A percentile compares a stretch with the other conserved stretches of the same genome.
phyloP scores from a whole-genome alignment of 2,888 invertebrate species.

The Luperina testacea region DNA sequence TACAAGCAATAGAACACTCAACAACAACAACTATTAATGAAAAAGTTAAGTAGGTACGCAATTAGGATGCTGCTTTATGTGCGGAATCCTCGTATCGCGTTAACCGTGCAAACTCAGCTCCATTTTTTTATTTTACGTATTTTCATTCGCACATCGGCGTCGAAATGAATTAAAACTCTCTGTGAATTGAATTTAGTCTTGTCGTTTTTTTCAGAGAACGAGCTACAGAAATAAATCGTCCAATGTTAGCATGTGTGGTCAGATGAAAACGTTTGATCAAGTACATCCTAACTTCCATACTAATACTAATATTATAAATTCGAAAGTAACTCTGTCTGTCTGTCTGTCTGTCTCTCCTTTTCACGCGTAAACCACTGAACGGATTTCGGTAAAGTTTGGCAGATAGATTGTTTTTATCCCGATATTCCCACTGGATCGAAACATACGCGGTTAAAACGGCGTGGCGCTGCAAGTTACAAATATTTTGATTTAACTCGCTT shows the following conservation, averaged over 20 bases:
- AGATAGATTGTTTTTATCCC: no score
- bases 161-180: slow-evolving; percentile 33
- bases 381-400: no score
- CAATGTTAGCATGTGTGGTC: not conserved
- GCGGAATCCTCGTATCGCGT: not conserved
- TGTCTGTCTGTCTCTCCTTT: no score
- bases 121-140: slow-evolving; percentile 14
- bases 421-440: no score
- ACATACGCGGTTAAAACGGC: no score
- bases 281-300: not conserved
- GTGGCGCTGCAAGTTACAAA: not conserved
- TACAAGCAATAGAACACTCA: no score
- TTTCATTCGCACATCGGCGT: slow-evolving; percentile 20
- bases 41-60: no score
- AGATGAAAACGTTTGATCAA: not conserved
- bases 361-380: no score
- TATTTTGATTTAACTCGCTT: not conserved
- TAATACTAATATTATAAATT: no score
- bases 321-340: no score
- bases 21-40: no score
- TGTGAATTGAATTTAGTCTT: slow-evolving; percentile 15
- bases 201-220: not conserved
- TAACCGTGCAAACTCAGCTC: not conserved
- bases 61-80: not conserved
- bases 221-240: not conserved